Base-by-base conservation (phyloP, 2,888 invertebrate genomes). In the Xanthia icteritia region DNA sequence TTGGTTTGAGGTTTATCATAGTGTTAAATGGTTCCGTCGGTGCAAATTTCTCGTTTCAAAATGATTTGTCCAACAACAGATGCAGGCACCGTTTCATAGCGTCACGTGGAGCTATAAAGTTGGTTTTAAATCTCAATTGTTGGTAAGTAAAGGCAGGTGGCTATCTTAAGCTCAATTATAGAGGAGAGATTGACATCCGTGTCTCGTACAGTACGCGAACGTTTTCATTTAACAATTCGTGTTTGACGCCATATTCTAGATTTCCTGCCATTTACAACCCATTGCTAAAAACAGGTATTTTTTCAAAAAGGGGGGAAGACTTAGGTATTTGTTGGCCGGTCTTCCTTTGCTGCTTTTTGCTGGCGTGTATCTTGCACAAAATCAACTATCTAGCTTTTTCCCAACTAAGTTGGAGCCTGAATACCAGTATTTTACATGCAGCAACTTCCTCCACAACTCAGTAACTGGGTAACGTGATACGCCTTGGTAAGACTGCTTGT, bases 11-110 rank as follows among this genome's bases (percentile, higher is more conserved):
- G 45, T 48, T 23, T 73, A 15, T 31, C 5, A 54, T 56, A 51
- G 27, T 42, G 20, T 9, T 6, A 9, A 8, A 23, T 51, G 88
- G 88, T 85, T 88, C 88, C 64, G 82, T 27, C 65, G 42, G 17
- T 65, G 31, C n/a, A 51, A 42, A 17, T 27, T 61, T 66, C 5
- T 54, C 13, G 31, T 23, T 39, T 39, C 23, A 8, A 5, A 58
- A 68, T 54, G 1, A 27, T 77, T 3, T 58, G 61, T 36, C 5
- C 60, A 60, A 58, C 42, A n/a, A 27, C 17, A 61, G 48, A 60
- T 39, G n/a, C 48, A 69, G 27, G 51, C 36, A 58, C 56, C 20
- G 31, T 73, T 83, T 70, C 64, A 70, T 67, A 54, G 61, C 45
- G 13, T 56, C 65, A 69, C 78, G 65, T 73, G 61, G 23, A 39